Conservation (phyloP, 2,888 invertebrate genomes). For the Hydrotaea diabolus region DNA sequence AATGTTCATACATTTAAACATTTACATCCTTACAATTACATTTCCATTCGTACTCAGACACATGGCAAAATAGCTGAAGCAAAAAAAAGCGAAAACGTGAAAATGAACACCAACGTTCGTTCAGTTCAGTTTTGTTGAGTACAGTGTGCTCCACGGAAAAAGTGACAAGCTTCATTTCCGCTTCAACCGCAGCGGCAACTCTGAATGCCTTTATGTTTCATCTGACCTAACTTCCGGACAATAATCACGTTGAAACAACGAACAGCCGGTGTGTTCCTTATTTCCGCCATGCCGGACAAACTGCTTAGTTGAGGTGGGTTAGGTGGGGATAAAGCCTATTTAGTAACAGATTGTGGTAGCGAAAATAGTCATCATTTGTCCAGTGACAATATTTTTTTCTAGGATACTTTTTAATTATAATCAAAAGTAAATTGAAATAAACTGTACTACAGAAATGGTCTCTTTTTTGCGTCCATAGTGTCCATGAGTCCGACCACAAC, state of each 20-base stretch:
- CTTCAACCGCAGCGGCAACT: slow-evolving; percentile 12
- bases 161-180: slow-evolving; percentile 18
- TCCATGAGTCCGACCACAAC: too few species aligned
- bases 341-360: too few species aligned
- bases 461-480: too few species aligned
- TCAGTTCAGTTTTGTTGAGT: too few species aligned
- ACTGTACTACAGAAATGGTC: too few species aligned
- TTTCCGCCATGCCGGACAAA: neutral
- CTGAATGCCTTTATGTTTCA: neutral
- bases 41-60: neutral
- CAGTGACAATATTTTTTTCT: too few species aligned
- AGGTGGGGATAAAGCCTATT: too few species aligned
- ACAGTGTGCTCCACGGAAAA: slow-evolving; percentile 21
- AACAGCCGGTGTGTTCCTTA: neutral
- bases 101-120: neutral
- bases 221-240: neutral
- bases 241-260: neutral
- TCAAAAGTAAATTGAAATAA: too few species aligned
- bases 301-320: too few species aligned
- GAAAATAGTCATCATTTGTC: too few species aligned
- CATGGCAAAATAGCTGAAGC: neutral
- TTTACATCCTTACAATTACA: neutral
- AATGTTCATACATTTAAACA: neutral
- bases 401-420: too few species aligned
- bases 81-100: neutral